Evolutionary conservation across 2,113 vertebrate species (phyloP), one percentile per base, ranked within the genome.

Genomic region (Sorex fumeus): DNA sequence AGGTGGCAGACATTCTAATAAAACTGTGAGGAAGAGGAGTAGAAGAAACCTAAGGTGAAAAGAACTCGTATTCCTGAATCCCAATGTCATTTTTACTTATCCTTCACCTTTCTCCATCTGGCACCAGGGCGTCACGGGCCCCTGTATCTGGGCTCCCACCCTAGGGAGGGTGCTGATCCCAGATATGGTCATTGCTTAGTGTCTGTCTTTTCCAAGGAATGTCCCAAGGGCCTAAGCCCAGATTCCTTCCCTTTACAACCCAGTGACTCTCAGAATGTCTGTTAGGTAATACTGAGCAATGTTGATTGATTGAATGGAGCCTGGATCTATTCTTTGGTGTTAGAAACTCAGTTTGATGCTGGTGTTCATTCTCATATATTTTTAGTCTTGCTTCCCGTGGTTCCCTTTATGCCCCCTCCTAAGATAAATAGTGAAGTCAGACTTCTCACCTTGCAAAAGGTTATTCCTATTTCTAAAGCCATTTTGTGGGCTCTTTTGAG

Each of bases 401-500:
- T 50, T 76, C 32, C n/a, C 47, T 27, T n/a, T 91, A 50, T 23
- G 18, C 21, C 57, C 57, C 57, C 89, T 78, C 82, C 23, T 19
- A 23, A 80, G 80, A 84, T 28, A 53, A 84, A 57, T 12, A 45
- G 45, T 0, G 3, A 77, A 69, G 50, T 40, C 75, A 57, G 50
- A n/a, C 69, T 40, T 85, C 92, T 81, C 82, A 80, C 76, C 85
- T 88, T 92, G 90, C 30, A 6, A 60, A 90, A 91, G 79, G 88
- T 76, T 16, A 71, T 69, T 32, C 10, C 30, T 27, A 1, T 83
- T 60, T 86, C 86, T 50, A 70, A 85, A 93, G 76, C 83, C 1
- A 0, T 13, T 77, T 64, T 70, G 30, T 11, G 71, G 45, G 32
- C 27, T 93, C 77, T 85, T 87, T 77, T 15, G 82, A 90, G 86